phyloP scores from a whole-genome alignment of 2,888 invertebrate genomes.

The Tridacna gigas region DNA sequence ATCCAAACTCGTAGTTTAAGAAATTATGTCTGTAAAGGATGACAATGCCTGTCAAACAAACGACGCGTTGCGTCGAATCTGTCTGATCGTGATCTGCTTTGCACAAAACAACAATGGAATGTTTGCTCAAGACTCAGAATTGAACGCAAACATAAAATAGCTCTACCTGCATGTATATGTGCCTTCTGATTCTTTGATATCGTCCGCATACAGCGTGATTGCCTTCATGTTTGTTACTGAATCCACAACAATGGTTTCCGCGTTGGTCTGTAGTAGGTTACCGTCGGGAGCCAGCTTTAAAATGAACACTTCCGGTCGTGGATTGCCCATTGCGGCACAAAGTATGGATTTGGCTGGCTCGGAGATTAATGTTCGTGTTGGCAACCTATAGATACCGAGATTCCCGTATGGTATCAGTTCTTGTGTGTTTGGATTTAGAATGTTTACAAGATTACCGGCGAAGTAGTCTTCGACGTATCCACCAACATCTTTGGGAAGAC shows the following conservation, averaged over 20 bases:
- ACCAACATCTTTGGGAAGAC: constrained; percentile 45
- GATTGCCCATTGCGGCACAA: constrained; percentile 63
- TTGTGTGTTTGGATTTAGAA: constrained; percentile 37
- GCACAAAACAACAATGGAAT: too few relatives aligned
- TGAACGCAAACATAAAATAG: not conserved
- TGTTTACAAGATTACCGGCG: constrained; percentile 53
- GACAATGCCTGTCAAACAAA: too few relatives aligned
- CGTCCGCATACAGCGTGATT: constrained; percentile 35
- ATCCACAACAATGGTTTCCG: constrained; percentile 53
- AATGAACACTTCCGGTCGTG: constrained; percentile 58
- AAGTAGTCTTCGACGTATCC: constrained; percentile 51
- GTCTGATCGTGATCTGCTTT: too few relatives aligned
- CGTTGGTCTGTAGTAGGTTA: constrained; percentile 1
- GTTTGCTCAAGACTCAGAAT: too few relatives aligned
- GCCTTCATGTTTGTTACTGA: constrained; percentile 53
- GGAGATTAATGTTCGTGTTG: constrained; percentile 44
- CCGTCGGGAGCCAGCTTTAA: constrained; percentile 29
- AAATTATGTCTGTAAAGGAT: too few relatives aligned
- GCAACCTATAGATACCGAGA: constrained; percentile 50
- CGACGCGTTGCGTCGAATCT: too few relatives aligned
- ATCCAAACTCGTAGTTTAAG: too few relatives aligned
- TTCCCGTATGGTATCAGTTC: constrained; percentile 50
- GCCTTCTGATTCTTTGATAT: constrained; percentile 43
- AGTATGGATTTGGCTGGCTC: constrained; percentile 54
- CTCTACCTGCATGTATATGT: constrained; percentile 57